Evolutionary conservation across 2,797 vertebrate species (phyloP).

Genomic region (Ceyx erithaca): DNA sequence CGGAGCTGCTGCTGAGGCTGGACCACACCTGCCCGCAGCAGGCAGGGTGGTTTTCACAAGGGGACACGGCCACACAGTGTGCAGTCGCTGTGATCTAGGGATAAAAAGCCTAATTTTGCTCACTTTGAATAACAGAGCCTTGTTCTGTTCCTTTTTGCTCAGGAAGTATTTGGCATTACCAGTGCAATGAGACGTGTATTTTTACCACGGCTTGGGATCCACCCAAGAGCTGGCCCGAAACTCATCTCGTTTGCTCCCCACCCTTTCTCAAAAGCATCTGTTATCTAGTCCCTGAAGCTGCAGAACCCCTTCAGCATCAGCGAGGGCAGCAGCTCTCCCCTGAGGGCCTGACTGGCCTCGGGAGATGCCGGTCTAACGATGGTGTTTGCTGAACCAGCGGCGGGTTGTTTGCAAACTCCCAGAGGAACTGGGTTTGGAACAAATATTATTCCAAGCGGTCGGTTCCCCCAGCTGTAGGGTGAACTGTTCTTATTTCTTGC

Average conservation of each 20-base stretch:
- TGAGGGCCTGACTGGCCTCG: not conserved
- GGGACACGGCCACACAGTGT: not conserved
- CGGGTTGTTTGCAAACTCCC: not conserved
- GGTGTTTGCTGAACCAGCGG: not conserved
- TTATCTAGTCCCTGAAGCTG: not conserved
- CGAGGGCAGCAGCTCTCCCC: not conserved
- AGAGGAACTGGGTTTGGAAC: not conserved
- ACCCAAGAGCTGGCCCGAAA: not conserved
- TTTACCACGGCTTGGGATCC: not conserved
- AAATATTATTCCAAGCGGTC: conserved; percentile 1
- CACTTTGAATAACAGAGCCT: not conserved
- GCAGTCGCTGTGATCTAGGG: not conserved
- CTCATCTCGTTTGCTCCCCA: not conserved
- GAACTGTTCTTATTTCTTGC: not conserved
- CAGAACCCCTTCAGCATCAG: not conserved
- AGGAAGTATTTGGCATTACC: not conserved
- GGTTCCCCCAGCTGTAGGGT: not conserved
- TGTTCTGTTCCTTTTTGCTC: not conserved
- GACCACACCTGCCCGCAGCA: not conserved
- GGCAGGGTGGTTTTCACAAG: not conserved
- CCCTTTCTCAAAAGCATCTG: rapidly evolving
- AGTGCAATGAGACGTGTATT: not conserved
- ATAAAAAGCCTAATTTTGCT: not conserved
- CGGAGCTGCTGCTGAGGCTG: not conserved
- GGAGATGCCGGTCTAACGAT: not conserved